phyloP scores from a whole-genome alignment of 2,113 vertebrate species.

The Triplophysa tibetana region DNA sequence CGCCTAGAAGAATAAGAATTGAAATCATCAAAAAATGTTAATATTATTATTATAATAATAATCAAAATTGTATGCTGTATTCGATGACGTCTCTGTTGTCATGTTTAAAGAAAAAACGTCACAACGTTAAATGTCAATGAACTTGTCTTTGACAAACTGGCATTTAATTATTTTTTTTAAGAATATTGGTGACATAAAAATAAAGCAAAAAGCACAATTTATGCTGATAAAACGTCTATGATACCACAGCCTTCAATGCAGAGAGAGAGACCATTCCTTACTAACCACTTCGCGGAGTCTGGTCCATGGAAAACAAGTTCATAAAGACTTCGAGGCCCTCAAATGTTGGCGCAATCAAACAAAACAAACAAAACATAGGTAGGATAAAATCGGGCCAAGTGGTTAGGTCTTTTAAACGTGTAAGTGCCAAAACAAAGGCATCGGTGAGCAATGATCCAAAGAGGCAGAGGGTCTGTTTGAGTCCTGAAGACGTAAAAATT shows the following conservation, averaged over 20 bases:
- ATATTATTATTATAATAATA: not conserved
- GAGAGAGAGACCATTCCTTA: conserved; percentile 23
- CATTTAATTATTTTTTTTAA: conserved; percentile 50
- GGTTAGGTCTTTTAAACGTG: conserved; percentile 38
- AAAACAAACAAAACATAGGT: conserved; percentile 45
- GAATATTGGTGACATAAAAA: conserved; percentile 48
- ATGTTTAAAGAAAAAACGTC: conserved; percentile 1
- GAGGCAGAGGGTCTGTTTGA: conserved; percentile 8
- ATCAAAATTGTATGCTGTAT: not conserved
- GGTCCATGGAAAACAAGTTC: conserved; percentile 40
- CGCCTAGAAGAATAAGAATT: conserved; percentile 3
- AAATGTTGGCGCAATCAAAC: conserved; percentile 18
- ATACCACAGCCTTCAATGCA: conserved; percentile 37
- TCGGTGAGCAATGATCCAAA: conserved; percentile 45
- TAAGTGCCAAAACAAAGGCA: conserved; percentile 56
- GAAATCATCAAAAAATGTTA: not conserved
- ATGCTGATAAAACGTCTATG: conserved; percentile 30
- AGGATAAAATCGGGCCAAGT: conserved; percentile 47
- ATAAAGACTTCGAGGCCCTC: not conserved
- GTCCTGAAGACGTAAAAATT: conserved; percentile 40
- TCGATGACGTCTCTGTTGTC: not conserved
- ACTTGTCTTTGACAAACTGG: conserved; percentile 41
- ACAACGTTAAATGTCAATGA: conserved; percentile 25
- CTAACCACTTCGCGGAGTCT: conserved; percentile 9
- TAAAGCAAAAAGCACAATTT: conserved; percentile 44